Evolutionary conservation across 1,140 invertebrate genomes (phyloP), one percentile per base, ranked within the genome.

Genomic region (Bombus waltoni): DNA sequence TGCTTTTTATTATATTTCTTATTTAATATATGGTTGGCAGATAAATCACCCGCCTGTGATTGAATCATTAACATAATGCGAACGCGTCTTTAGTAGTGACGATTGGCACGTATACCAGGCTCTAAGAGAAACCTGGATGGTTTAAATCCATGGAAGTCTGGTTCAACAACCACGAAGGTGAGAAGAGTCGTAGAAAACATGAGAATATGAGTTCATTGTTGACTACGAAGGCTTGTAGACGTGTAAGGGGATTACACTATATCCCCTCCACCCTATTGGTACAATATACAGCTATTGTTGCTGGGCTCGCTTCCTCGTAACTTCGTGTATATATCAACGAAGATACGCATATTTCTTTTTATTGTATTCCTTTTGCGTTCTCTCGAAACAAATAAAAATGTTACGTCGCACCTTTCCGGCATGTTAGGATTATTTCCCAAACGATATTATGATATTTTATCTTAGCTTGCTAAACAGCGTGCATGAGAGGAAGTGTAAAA

Each of bases 171-270:
- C 86, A 87, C 59, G 66, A 76, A 90, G 82, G 79, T 83, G 79
- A 79, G 86, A 90, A 90, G 66, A 80, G 71, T 72, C 79, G 79
- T 68, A 78, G 86, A 86, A 90, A 90, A 90, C 75, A 88, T 90
- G 88, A 90, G 89, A 90, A 90, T 88, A 90, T 85, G 82, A 88
- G 88, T 90, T 90, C 89, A 90, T 90, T 90, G 89, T 90, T 88
- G 83, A 83, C 62, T 68, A 87, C 66, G 73, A 72, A 81, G 59
- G 62, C 66, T 57, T 53, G 70, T 40, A 38, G 40, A 74, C 71
- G 38, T 59, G 85, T 77, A 90, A 88, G 79, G 79, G 75, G 89
- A 90, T 90, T 88, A 79, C 89, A 85, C 76, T 86, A 90, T 90
- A 88, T 88, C 82, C 86, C 86, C 86, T 53, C 71, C 32, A 68